phyloP scores from a whole-genome alignment of 30 jellyfish, hydroid and myxozoan species.

The Pseudorhiza aurosa region DNA sequence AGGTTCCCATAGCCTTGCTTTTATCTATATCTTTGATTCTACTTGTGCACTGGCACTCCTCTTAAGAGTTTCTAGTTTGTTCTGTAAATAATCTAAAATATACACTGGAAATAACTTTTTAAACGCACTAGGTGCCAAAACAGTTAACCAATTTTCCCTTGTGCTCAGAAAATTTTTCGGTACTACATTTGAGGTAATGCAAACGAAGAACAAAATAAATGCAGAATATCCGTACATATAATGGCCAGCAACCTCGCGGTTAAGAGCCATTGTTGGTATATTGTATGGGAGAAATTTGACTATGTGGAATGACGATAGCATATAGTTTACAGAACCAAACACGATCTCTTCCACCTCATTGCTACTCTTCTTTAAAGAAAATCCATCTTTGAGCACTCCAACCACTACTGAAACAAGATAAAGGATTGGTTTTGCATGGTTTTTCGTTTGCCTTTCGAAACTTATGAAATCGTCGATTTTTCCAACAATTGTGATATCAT shows the following conservation, averaged over 20 bases:
- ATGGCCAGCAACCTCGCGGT: background rate
- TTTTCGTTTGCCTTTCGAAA: background rate
- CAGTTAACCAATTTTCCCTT: no score
- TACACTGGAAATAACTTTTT: background rate
- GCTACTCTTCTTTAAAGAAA: background rate
- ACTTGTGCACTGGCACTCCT: background rate
- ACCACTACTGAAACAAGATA: conserved; percentile 26
- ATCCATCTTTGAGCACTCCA: conserved; percentile 18
- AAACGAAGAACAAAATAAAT: background rate
- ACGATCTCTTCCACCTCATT: conserved; percentile 34
- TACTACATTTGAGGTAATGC: conserved; percentile 9
- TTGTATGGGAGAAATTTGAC: background rate
- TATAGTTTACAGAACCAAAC: background rate
- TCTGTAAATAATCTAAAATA: background rate
- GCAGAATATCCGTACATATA: conserved; percentile 34
- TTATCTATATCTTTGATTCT: background rate
- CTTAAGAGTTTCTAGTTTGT: background rate
- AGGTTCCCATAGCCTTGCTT: no score
- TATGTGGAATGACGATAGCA: background rate
- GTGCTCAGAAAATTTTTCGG: background rate
- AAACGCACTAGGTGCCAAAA: no score
- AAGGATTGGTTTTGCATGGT: background rate
- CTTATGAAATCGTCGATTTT: conserved; percentile 1
- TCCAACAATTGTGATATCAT: conserved; percentile 23
- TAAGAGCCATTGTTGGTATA: background rate